Percentiles rank a stretch among this genome's conserved stretches.
These are phyloP conservation scores for Zhuqinia jingwanae DNA, from an alignment of 2,888 invertebrate genomes.

Conservation along the genomic window DNA sequence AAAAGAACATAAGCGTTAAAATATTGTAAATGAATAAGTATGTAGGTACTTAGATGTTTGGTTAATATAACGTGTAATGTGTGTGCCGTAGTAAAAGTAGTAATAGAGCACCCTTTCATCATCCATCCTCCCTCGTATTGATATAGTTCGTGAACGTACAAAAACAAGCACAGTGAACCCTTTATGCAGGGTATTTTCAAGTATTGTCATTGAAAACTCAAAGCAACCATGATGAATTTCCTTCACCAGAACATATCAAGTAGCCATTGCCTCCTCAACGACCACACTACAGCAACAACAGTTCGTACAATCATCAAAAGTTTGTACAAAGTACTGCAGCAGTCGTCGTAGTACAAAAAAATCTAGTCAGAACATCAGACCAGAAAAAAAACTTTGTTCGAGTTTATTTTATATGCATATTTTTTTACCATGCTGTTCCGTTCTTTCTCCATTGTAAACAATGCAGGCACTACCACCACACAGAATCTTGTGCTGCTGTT, in stretches of 20 bases:
- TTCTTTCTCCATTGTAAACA: constrained; percentile 20
- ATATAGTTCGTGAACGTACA: too few relatives aligned
- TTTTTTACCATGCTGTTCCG: background rate
- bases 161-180: too few relatives aligned
- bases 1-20: too few relatives aligned
- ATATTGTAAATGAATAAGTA: too few relatives aligned
- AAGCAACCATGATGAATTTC: constrained; percentile 36
- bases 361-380: too few relatives aligned
- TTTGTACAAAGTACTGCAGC: constrained; percentile 27
- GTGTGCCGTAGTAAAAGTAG: background rate
- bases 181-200: background rate
- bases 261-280: constrained; percentile 35
- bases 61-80: too few relatives aligned
- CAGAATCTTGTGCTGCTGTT: background rate
- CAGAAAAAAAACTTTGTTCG: background rate
- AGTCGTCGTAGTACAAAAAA: background rate
- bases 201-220: constrained; percentile 24
- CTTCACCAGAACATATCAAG: constrained; percentile 38
- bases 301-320: constrained; percentile 56
- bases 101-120: too few relatives aligned
- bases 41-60: too few relatives aligned
- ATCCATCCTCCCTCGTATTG: too few relatives aligned
- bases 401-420: background rate
- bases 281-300: constrained; percentile 40
- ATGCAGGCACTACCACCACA: constrained; percentile 16